Conservation (phyloP, 2,888 invertebrate genomes). For the Coenonympha arcania region DNA sequence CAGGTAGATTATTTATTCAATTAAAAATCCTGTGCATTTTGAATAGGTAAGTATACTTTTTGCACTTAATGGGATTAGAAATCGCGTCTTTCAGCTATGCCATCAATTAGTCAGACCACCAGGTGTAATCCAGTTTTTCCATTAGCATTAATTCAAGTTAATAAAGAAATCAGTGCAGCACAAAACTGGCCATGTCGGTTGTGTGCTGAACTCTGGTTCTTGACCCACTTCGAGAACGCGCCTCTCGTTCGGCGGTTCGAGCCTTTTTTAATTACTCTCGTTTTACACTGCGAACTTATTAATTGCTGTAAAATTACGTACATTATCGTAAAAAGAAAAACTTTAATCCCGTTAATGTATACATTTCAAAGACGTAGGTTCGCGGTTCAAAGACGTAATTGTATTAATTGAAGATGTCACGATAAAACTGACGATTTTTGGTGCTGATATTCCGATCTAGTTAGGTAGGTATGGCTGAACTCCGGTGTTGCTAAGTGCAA, state of each 20-base stretch:
- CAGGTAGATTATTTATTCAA: too few species aligned
- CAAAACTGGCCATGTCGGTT: constrained; percentile 8
- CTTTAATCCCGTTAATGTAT: neutral
- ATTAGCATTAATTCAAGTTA: constrained; percentile 1
- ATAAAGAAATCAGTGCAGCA: neutral
- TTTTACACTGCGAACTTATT: constrained; percentile 12
- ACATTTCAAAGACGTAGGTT: neutral
- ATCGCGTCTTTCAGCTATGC: too few species aligned
- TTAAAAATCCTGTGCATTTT: too few species aligned
- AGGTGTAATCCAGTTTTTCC: neutral
- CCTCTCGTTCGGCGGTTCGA: constrained; percentile 14
- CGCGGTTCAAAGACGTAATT: neutral
- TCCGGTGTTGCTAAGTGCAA: too few species aligned
- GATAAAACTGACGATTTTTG: too few species aligned
- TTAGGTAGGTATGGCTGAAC: too few species aligned
- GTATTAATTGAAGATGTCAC: too few species aligned
- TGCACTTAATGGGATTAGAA: too few species aligned
- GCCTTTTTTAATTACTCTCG: constrained; percentile 18
- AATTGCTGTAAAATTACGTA: neutral
- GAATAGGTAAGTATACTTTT: too few species aligned
- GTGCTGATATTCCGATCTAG: too few species aligned
- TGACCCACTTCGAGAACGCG: constrained; percentile 18
- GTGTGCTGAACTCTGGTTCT: constrained; percentile 17
- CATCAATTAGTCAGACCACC: neutral
- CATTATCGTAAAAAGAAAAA: too few species aligned